These are phyloP conservation scores for Campoletis sonorensis DNA, from an alignment of 1,140 invertebrate species.

Conservation along the genomic window DNA sequence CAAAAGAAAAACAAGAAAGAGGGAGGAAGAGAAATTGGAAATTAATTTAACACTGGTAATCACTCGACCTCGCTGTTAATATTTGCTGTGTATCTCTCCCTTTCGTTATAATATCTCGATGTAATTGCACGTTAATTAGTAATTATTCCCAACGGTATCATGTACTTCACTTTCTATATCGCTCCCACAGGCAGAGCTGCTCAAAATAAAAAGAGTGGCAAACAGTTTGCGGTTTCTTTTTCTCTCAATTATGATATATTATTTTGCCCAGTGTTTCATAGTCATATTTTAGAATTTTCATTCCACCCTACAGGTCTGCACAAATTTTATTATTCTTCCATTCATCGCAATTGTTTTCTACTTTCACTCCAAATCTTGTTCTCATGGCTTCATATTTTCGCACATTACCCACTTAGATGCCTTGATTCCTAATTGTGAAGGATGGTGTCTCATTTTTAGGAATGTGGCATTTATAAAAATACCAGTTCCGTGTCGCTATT, in stretches of 20 bases:
- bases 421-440: neutral
- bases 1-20: too few relatives aligned
- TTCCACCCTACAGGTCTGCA: neutral
- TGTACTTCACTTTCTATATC: neutral
- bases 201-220: neutral
- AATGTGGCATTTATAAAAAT: too few relatives aligned
- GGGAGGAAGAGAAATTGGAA: neutral
- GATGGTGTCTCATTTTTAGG: neutral
- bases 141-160: constrained; percentile 31
- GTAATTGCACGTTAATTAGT: constrained; percentile 53
- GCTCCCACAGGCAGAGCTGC: neutral
- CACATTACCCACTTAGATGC: neutral
- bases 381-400: neutral
- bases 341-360: neutral
- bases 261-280: neutral
- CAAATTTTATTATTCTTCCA: neutral
- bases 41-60: constrained; percentile 17
- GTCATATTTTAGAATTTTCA: neutral
- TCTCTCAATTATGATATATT: neutral
- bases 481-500: too few relatives aligned
- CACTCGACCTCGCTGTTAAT: constrained; percentile 17
- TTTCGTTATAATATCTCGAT: constrained; percentile 43
- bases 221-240: neutral
- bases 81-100: constrained; percentile 41
- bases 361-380: neutral